Evolutionary conservation across 92 coral and sea anemone genomes (phyloP).

Genomic region (Pocillopora meandrina): DNA sequence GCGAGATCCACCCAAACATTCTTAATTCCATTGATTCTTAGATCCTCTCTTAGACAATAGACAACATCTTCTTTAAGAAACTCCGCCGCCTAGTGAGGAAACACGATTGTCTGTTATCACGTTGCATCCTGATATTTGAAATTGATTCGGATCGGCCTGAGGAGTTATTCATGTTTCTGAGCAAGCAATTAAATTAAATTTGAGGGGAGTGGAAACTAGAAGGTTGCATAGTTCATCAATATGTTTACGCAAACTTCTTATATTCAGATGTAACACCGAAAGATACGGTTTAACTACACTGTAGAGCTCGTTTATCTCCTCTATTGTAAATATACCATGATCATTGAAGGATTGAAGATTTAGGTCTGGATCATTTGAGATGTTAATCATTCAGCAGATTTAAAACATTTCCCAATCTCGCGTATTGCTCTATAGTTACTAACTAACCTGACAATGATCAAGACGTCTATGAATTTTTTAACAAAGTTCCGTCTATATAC

Average conservation of each 20-base stretch:
- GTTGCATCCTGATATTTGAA: conserved; percentile 36
- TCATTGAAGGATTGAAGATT: conserved; percentile 18
- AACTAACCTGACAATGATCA: conserved; percentile 1
- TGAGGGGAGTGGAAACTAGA: conserved; percentile 32
- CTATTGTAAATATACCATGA: conserved; percentile 24
- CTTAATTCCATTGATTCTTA: conserved; percentile 18
- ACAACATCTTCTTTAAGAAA: conserved; percentile 18
- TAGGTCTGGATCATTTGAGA: conserved; percentile 21
- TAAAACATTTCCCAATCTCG: background rate
- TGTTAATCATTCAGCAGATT: background rate
- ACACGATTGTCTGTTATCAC: conserved; percentile 44
- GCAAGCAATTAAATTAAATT: conserved; percentile 20
- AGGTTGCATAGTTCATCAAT: conserved; percentile 32
- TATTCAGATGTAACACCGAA: background rate
- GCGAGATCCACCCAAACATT: conserved; percentile 38
- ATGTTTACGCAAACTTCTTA: conserved; percentile 15
- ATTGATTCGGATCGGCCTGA: conserved; percentile 11
- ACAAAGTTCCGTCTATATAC: conserved; percentile 3
- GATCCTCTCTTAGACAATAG: conserved; percentile 10
- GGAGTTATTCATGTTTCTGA: conserved; percentile 42
- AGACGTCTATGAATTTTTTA: background rate
- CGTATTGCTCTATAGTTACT: background rate
- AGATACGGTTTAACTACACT: conserved; percentile 13
- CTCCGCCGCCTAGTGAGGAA: conserved; percentile 47
- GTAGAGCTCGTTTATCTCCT: conserved; percentile 17